Percentiles rank a stretch among this genome's conserved stretches.
These are phyloP conservation scores for Amia ocellicauda DNA, from an alignment of 2,113 vertebrate genomes.

Conservation along the genomic window DNA sequence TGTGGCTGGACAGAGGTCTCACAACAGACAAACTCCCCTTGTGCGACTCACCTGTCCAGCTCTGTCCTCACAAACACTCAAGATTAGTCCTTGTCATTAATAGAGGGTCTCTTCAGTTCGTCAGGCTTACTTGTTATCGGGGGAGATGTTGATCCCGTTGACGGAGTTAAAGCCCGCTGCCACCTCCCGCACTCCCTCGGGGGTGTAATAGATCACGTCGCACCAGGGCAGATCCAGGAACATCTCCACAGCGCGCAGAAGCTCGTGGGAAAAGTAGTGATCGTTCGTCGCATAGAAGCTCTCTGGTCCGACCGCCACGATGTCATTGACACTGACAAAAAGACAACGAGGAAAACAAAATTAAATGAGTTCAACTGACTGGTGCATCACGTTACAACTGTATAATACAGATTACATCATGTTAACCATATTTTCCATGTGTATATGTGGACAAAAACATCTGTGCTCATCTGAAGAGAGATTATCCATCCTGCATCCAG, in stretches of 20 bases:
- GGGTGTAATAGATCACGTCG: constrained; percentile 83
- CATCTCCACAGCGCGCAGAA: constrained; percentile 55
- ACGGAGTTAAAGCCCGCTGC: constrained; percentile 72
- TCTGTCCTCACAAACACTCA: neutral
- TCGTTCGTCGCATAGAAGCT: constrained; percentile 93
- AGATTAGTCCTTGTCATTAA: neutral
- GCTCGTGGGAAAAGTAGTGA: constrained; percentile 63
- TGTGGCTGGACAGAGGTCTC: neutral
- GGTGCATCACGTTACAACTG: too few relatives aligned
- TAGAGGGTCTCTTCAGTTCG: too few relatives aligned
- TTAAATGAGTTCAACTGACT: too few relatives aligned
- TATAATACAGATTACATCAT: too few relatives aligned
- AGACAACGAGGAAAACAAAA: neutral
- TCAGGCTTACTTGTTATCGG: constrained; percentile 71
- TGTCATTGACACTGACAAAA: constrained; percentile 80
- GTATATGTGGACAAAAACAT: too few relatives aligned
- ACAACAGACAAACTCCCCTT: neutral
- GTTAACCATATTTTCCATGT: too few relatives aligned
- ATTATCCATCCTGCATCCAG: too few relatives aligned
- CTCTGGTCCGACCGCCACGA: constrained; percentile 79
- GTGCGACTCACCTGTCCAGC: fast-evolving
- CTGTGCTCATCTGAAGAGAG: too few relatives aligned
- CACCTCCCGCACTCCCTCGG: constrained; percentile 76
- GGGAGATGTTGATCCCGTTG: constrained; percentile 87
- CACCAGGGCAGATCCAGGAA: constrained; percentile 68